phyloP scores from a whole-genome alignment of 2,797 vertebrate species.

The Vireo griseus region DNA sequence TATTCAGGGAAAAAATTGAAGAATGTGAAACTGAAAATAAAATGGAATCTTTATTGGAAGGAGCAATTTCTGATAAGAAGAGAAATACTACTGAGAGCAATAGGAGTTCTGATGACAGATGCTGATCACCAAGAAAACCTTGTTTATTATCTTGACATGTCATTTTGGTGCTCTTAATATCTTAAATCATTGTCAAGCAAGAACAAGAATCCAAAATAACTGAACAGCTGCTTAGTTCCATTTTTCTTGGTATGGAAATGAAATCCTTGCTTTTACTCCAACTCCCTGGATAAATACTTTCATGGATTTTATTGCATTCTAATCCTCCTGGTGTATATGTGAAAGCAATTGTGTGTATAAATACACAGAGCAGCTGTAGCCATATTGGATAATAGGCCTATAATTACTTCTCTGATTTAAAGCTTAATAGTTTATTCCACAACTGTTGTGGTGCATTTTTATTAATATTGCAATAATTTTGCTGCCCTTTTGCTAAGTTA shows the following conservation, averaged over 20 bases:
- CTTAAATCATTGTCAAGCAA: constrained; percentile 21
- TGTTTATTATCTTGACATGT: not conserved
- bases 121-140: not conserved
- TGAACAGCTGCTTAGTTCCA: constrained; percentile 2
- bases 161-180: not conserved
- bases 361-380: constrained; percentile 52
- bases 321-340: constrained; percentile 35
- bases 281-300: constrained; percentile 34
- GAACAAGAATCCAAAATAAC: constrained; percentile 30
- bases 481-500: constrained; percentile 61
- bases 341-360: constrained; percentile 30
- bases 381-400: constrained; percentile 68
- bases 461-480: constrained; percentile 70
- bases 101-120: not conserved
- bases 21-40: not conserved
- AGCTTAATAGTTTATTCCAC: constrained; percentile 59
- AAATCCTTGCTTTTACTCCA: constrained; percentile 32
- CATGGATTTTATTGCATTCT: constrained; percentile 45
- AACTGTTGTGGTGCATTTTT: constrained; percentile 68
- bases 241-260: constrained; percentile 17
- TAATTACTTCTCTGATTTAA: constrained; percentile 73
- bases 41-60: not conserved
- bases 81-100: not conserved
- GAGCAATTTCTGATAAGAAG: not conserved
- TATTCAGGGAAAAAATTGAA: fast-evolving